Conservation (phyloP, 2,797 vertebrate species). For the Pampus argenteus region DNA sequence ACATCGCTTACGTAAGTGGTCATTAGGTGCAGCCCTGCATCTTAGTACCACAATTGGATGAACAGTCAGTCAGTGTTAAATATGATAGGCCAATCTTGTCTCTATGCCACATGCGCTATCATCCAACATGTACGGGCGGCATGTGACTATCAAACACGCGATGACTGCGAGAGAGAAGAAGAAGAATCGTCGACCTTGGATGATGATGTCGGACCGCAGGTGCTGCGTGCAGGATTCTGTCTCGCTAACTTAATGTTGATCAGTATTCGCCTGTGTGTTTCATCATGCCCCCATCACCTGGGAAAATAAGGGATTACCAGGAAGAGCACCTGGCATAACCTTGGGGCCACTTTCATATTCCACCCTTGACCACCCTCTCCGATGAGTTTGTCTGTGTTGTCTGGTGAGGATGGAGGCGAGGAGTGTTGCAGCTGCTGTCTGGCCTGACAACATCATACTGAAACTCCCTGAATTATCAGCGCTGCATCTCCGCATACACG, state of each 20-base stretch:
- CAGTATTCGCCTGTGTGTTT: slow-evolving; percentile 22
- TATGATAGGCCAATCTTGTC: slow-evolving; percentile 39
- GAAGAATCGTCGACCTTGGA: slow-evolving; percentile 47
- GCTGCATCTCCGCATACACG: slow-evolving; percentile 56
- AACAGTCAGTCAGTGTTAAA: slow-evolving; percentile 10
- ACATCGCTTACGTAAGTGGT: slow-evolving; percentile 8
- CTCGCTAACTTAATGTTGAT: slow-evolving; percentile 30
- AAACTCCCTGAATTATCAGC: slow-evolving; percentile 60
- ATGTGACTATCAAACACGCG: slow-evolving; percentile 35
- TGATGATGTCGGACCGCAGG: slow-evolving; percentile 45
- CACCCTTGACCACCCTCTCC: slow-evolving; percentile 30
- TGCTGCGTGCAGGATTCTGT: slow-evolving; percentile 44
- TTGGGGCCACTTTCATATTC: slow-evolving; percentile 30
- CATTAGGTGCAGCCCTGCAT: slow-evolving; percentile 20
- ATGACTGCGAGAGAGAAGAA: slow-evolving; percentile 44
- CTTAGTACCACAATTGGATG: slow-evolving; percentile 33
- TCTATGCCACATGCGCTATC: slow-evolving; percentile 43
- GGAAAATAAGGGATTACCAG: slow-evolving; percentile 49
- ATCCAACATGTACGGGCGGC: slow-evolving; percentile 56
- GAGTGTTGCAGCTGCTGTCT: slow-evolving; percentile 54
- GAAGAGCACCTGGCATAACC: slow-evolving; percentile 34
- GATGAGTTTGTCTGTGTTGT: slow-evolving; percentile 23
- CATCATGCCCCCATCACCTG: slow-evolving; percentile 22
- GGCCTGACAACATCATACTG: slow-evolving; percentile 49
- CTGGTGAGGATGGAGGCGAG: slow-evolving; percentile 26